Percentiles rank a stretch among this genome's conserved stretches.
These are phyloP conservation scores for Chrysogorgia sp. DNA, from an alignment of 92 coral and sea anemone species.

Conservation along the genomic window DNA sequence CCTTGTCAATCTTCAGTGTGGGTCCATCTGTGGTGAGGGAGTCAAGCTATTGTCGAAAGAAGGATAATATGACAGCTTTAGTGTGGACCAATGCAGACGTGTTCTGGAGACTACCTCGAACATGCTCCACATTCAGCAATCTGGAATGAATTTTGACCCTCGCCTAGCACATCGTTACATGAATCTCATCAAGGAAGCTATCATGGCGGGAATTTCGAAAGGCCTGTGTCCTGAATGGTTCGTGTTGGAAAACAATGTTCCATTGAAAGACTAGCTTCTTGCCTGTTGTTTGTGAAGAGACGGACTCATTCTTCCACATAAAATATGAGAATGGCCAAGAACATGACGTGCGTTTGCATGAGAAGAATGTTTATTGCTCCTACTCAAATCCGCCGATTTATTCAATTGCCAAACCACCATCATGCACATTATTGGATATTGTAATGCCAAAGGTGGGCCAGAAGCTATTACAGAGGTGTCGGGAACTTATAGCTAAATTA, in stretches of 20 bases:
- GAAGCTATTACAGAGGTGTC: constrained; percentile 48
- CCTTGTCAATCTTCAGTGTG: constrained; percentile 19
- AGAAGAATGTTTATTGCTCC: constrained; percentile 50
- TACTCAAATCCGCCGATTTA: constrained; percentile 33
- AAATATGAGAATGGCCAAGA: constrained; percentile 30
- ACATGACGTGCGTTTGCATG: constrained; percentile 36
- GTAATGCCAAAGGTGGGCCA: constrained; percentile 25
- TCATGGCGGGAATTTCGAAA: constrained; percentile 33
- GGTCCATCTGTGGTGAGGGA: constrained; percentile 12
- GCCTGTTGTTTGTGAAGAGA: not conserved
- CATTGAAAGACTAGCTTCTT: constrained; percentile 12
- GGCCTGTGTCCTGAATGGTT: constrained; percentile 33
- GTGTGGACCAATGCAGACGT: too few species aligned
- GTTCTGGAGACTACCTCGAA: too few species aligned
- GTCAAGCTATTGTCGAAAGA: constrained; percentile 25
- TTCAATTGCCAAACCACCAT: constrained; percentile 50
- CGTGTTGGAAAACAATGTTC: constrained; percentile 21
- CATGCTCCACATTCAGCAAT: constrained; percentile 40
- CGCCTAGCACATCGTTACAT: constrained; percentile 51
- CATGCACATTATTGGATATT: constrained; percentile 41
- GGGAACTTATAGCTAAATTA: too few species aligned
- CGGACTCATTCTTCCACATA: constrained; percentile 19
- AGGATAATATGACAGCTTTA: constrained; percentile 17
- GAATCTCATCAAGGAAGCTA: constrained; percentile 39
- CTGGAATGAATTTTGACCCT: constrained; percentile 49